These are phyloP conservation scores for Elysia crispata DNA, from an alignment of 2,888 invertebrate species.

Conservation along the genomic window DNA sequence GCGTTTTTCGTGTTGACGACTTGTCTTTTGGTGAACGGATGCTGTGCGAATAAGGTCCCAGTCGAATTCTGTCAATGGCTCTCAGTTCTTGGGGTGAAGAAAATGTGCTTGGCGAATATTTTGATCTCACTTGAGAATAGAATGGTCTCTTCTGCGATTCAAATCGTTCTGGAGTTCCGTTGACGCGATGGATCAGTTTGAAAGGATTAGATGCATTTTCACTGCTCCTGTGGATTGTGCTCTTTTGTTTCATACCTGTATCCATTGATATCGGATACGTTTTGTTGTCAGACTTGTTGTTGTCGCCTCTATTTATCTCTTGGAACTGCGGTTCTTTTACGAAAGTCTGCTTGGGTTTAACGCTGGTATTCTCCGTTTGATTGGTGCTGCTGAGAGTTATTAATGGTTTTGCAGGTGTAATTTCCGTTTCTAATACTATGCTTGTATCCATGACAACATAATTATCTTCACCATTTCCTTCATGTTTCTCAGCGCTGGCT, in stretches of 20 bases:
- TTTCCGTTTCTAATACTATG: too few relatives aligned
- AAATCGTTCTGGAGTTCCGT: not conserved
- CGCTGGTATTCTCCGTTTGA: not conserved
- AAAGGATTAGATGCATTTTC: too few relatives aligned
- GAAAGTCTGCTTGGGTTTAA: not conserved
- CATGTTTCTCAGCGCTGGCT: not conserved
- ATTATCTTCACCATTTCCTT: not conserved
- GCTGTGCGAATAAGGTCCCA: conserved; percentile 38
- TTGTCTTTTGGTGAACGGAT: not conserved
- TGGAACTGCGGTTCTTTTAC: not conserved
- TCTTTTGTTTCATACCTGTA: not conserved
- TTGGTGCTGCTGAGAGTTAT: too few relatives aligned
- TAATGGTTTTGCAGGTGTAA: too few relatives aligned
- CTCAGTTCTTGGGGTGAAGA: conserved; percentile 18
- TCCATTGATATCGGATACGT: too few relatives aligned
- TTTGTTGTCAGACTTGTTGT: not conserved
- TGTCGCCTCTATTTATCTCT: not conserved
- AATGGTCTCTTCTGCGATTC: not conserved
- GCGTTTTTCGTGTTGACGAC: not conserved
- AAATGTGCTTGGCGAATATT: not conserved
- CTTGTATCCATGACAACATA: too few relatives aligned
- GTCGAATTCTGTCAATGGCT: conserved; percentile 34
- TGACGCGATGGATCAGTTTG: not conserved
- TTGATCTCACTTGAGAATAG: not conserved
- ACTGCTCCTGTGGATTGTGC: not conserved